Conservation (phyloP, 1,140 invertebrate species). For the Drosophila subobscura region DNA sequence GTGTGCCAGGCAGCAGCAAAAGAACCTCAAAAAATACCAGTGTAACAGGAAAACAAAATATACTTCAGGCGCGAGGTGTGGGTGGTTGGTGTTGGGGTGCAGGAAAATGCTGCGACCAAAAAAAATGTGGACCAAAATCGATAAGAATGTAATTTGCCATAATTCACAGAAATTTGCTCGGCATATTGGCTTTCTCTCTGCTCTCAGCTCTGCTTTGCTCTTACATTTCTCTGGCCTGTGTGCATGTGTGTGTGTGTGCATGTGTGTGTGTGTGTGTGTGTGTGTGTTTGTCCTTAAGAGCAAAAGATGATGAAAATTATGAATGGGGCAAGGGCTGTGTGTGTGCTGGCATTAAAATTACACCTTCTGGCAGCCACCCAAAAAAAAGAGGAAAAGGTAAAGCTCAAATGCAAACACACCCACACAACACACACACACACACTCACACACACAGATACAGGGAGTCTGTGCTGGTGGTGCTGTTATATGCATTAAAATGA, state of each 20-base stretch:
- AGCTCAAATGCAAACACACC: background rate
- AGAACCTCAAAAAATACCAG: conserved; percentile 4
- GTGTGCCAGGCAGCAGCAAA: conserved; percentile 31
- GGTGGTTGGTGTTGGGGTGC: background rate
- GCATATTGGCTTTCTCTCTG: conserved; percentile 68
- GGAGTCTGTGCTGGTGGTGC: no score
- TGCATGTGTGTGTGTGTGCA: background rate
- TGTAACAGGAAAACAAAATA: conserved; percentile 30
- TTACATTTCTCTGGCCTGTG: conserved; percentile 14
- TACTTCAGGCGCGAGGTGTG: conserved; percentile 3
- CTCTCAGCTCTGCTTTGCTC: no score
- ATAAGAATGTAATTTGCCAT: conserved; percentile 82
- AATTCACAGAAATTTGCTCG: conserved; percentile 80
- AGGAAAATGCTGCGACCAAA: conserved; percentile 48
- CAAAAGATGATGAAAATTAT: conserved; percentile 55
- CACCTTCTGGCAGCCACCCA: conserved; percentile 35
- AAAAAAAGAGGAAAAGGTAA: conserved; percentile 20
- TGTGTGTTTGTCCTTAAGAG: conserved; percentile 10
- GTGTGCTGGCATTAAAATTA: conserved; percentile 69
- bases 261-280: conserved; percentile 7
- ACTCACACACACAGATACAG: background rate
- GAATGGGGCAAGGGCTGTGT: conserved; percentile 57
- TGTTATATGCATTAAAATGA: conserved; percentile 73
- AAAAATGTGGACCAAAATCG: conserved; percentile 73
- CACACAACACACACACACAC: conserved; percentile 9